Evolutionary conservation across 2,113 vertebrate species (phyloP), one percentile per base, ranked within the genome.

Genomic region (Halcyon senegalensis): DNA sequence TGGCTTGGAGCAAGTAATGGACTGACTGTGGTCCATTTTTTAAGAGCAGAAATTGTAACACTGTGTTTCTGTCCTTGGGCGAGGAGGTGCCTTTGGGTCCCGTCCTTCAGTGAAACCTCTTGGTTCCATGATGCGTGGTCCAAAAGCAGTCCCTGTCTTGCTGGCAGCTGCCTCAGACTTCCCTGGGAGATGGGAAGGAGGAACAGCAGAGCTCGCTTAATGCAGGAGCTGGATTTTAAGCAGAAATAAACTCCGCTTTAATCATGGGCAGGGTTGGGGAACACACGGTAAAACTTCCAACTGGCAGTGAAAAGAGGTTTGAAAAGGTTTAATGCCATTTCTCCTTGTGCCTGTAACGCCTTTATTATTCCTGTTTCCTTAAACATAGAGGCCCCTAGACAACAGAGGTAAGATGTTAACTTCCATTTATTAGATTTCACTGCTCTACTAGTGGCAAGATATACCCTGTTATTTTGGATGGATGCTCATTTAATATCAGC

Each of bases 261-360:
- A 35, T 39, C 30, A 63, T 0, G 1, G 1, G 1, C 31, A 51
- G 19, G 14, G 30, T 28, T 66, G 69, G 62, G 24, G 13, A 28
- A 70, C 1, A 7, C n/a, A 20, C 16, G 48, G 44, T 41, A 89
- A 75, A 79, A 60, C 41, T 72, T 76, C 14, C 37, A 89, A 9
- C 28, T 25, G n/a, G 24, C 37, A 55, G 44, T n/a, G 44, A 39
- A 39, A 93, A 79, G 39, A 77, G 11, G 13, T 66, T 67, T 89
- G 31, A 24, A 88, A 68, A 81, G 2, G 19, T 68, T 68, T 60
- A 63, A 48, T 35, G 55, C 5, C 0, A 43, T 39, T 83, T 70
- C 18, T 70, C 21, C 24, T 28, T 41, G 11, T 48, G 81, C 25
- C 39, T 80, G 2, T 31, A 78, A 79, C 41, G 44, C 5, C 31